These are phyloP conservation scores for Epinotia bilunana DNA, from an alignment of 2,888 invertebrate species.

Conservation along the genomic window DNA sequence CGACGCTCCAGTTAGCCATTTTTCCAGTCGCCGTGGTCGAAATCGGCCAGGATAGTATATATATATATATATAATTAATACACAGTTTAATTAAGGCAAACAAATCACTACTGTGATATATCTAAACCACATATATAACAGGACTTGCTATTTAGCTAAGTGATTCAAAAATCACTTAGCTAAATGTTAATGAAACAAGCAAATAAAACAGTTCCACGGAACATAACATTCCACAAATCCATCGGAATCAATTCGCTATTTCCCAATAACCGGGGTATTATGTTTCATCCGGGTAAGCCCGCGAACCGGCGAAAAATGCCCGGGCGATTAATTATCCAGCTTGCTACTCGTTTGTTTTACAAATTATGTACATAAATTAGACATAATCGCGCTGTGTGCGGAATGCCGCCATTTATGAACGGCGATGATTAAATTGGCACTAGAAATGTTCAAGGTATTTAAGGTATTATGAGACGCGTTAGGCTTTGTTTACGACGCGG, in stretches of 20 bases:
- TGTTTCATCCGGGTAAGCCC: constrained; percentile 26
- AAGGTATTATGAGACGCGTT: not conserved
- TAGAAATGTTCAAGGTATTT: not conserved
- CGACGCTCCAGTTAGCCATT: too few species aligned
- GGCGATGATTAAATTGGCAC: constrained; percentile 23
- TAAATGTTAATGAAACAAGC: not conserved
- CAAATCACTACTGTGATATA: too few species aligned
- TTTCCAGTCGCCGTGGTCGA: too few species aligned
- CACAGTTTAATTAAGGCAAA: too few species aligned
- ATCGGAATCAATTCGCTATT: constrained; percentile 40
- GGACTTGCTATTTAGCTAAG: too few species aligned
- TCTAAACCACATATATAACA: too few species aligned
- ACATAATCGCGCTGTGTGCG: constrained; percentile 47
- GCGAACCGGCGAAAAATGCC: constrained; percentile 34
- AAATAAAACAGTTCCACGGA: not conserved
- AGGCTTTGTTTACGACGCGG: not conserved
- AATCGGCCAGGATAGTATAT: too few species aligned
- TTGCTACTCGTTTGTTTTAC: constrained; percentile 49
- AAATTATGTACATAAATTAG: constrained; percentile 53
- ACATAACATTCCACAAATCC: constrained; percentile 19
- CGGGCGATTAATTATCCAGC: constrained; percentile 48
- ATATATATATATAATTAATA: too few species aligned
- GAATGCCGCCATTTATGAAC: constrained; percentile 20
- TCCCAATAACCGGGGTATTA: constrained; percentile 39
- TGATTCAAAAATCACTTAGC: not conserved